Percentiles rank a stretch among this genome's conserved stretches.
phyloP scores from a whole-genome alignment of 2,888 invertebrate genomes.

The Nomada ruficornis region DNA sequence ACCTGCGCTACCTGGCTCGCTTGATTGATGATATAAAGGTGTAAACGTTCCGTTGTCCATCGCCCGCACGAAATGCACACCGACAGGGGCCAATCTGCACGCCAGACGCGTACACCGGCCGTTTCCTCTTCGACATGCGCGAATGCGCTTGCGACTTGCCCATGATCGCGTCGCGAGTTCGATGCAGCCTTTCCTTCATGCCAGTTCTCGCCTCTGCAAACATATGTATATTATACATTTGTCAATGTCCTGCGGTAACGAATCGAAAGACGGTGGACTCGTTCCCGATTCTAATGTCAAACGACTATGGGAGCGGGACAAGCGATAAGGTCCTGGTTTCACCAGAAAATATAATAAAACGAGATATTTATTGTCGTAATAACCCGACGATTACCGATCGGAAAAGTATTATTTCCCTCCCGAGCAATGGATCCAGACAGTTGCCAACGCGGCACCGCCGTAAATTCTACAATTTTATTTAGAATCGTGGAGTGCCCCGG shows the following conservation, averaged over 20 bases:
- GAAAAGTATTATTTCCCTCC: not conserved
- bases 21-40: slow-evolving; percentile 81
- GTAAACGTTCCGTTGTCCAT: slow-evolving; percentile 74
- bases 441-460: slow-evolving; percentile 40
- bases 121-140: slow-evolving; percentile 37
- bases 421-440: slow-evolving; percentile 12
- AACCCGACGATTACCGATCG: slow-evolving; percentile 32
- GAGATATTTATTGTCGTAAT: slow-evolving; percentile 43
- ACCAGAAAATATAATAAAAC: slow-evolving; percentile 33
- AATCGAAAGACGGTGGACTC: slow-evolving; percentile 1
- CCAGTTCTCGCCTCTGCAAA: not conserved
- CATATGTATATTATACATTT: not conserved
- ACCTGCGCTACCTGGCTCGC: slow-evolving; percentile 75
- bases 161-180: not conserved
- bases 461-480: slow-evolving; percentile 44
- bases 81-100: slow-evolving; percentile 59
- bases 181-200: not conserved
- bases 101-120: slow-evolving; percentile 38
- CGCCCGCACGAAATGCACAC: slow-evolving; percentile 63
- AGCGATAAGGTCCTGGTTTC: slow-evolving; percentile 22
- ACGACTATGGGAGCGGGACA: not conserved
- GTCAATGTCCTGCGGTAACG: not conserved
- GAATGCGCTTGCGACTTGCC: not conserved
- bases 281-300: slow-evolving; percentile 32
- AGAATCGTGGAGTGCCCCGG: slow-evolving; percentile 19